Evolutionary conservation across 2,113 vertebrate genomes (phyloP).

Genomic region (Axis porcinus): DNA sequence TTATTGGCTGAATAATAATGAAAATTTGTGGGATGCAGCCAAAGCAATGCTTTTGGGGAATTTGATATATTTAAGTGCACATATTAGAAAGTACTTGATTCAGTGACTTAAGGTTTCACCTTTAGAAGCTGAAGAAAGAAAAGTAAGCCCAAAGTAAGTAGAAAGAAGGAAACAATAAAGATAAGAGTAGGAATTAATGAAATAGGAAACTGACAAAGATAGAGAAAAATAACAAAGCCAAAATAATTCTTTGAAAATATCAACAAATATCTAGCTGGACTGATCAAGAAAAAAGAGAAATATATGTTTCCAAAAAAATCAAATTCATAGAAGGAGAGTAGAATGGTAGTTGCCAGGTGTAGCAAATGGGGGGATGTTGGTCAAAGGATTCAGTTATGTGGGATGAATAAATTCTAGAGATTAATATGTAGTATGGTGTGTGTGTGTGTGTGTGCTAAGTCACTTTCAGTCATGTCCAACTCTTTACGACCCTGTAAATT

Average conservation of each 20-base stretch:
- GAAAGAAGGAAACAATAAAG: neutral
- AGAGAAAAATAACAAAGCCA: neutral
- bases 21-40: neutral
- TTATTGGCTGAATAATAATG: neutral
- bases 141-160: neutral
- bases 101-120: neutral
- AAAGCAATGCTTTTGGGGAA: neutral
- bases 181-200: neutral
- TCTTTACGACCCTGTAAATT: neutral
- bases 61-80: neutral
- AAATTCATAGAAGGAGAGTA: neutral
- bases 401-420: neutral
- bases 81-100: neutral
- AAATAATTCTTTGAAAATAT: constrained; percentile 3
- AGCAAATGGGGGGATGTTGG: neutral
- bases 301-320: neutral
- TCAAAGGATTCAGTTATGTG: neutral
- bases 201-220: neutral
- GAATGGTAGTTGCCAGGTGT: neutral
- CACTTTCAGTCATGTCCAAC: neutral
- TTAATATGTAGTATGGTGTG: neutral
- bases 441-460: neutral
- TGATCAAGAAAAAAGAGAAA: neutral
- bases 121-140: neutral
- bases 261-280: neutral